Percentiles rank a stretch among this genome's conserved stretches.
These are phyloP conservation scores for Diorhabda sublineata DNA, from an alignment of 1,140 invertebrate species.

Conservation along the genomic window DNA sequence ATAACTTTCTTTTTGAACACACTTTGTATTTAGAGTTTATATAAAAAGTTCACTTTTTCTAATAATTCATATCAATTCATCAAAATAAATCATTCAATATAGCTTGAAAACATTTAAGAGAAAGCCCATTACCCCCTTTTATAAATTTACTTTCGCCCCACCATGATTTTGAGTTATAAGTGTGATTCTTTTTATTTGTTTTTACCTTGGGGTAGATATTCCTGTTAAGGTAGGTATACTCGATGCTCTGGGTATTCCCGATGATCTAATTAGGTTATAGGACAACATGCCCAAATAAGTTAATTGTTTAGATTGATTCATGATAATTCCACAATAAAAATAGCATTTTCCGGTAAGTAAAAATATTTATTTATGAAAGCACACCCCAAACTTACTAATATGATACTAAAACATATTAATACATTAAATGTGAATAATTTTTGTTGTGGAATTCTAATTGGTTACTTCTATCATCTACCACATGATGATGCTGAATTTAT, in stretches of 20 bases:
- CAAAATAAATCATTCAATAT: no score
- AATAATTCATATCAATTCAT: no score
- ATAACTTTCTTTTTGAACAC: no score
- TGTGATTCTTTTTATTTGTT: background rate
- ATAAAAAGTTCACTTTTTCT: no score
- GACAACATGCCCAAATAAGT: constrained; percentile 42
- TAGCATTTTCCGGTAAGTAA: background rate
- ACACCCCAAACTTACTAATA: no score
- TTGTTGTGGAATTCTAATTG: background rate
- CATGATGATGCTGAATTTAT: background rate
- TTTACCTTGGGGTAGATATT: constrained; percentile 69
- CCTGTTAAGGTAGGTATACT: constrained; percentile 77
- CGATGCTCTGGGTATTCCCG: constrained; percentile 76
- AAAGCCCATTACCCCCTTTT: no score
- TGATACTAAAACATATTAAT: no score
- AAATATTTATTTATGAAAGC: no score
- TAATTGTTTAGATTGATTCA: constrained; percentile 16
- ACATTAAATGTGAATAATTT: background rate
- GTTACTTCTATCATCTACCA: background rate
- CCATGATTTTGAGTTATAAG: background rate
- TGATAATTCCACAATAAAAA: constrained; percentile 1
- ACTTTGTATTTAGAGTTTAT: no score
- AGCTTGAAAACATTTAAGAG: no score
- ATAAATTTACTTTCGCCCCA: background rate
- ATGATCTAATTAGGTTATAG: constrained; percentile 43